A percentile compares a stretch with the other conserved stretches of the same genome.
phyloP scores from a whole-genome alignment of 2,113 vertebrate species.

The Garra rufa region DNA sequence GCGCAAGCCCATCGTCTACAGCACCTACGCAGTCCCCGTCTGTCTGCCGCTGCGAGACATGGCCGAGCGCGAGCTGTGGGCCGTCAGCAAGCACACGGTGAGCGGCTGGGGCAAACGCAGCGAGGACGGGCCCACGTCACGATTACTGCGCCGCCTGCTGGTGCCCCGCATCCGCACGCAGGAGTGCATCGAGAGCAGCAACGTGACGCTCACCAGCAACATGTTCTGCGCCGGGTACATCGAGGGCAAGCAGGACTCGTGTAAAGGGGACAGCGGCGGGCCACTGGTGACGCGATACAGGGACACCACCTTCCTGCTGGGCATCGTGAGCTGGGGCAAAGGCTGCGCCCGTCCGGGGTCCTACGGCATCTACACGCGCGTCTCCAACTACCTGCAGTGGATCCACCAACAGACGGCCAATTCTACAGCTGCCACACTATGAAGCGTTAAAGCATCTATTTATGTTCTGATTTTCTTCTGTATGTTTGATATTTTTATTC shows the following conservation, averaged over 20 bases:
- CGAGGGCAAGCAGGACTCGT: slow-evolving; percentile 84
- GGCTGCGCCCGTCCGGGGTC: slow-evolving; percentile 86
- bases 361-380: slow-evolving; percentile 91
- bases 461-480: background rate
- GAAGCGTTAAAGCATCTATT: background rate
- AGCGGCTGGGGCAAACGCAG: slow-evolving; percentile 89
- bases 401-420: slow-evolving; percentile 71
- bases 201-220: slow-evolving; percentile 81
- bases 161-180: slow-evolving; percentile 85
- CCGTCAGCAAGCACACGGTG: slow-evolving; percentile 79
- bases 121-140: slow-evolving; percentile 80
- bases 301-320: slow-evolving; percentile 86
- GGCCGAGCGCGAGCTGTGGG: slow-evolving; percentile 76
- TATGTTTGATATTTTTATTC: background rate
- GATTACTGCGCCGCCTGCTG: slow-evolving; percentile 76
- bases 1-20: slow-evolving; percentile 70
- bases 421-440: background rate
- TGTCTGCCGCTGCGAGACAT: slow-evolving; percentile 83
- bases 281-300: slow-evolving; percentile 86
- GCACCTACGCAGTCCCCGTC: slow-evolving; percentile 77
- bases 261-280: slow-evolving; percentile 93
- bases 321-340: slow-evolving; percentile 93
- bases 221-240: slow-evolving; percentile 97
- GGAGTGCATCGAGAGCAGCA: slow-evolving; percentile 77
- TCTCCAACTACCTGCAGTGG: slow-evolving; percentile 87